Conservation (phyloP, 2,888 invertebrate species). For the Melipona beecheii region DNA sequence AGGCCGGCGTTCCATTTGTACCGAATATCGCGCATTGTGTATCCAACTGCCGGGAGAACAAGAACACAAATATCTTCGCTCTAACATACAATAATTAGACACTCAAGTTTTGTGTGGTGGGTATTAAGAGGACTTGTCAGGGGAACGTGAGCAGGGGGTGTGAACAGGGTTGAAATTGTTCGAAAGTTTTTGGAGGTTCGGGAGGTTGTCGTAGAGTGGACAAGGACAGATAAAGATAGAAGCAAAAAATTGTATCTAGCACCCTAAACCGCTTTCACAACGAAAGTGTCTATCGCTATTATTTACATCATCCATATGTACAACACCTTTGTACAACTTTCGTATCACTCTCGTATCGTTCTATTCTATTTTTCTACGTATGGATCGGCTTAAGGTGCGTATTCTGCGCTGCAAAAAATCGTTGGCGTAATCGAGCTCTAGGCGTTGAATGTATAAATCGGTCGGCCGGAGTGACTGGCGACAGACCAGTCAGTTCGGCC, state of each 20-base stretch:
- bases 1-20: constrained; percentile 98
- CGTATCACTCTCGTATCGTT: not conserved
- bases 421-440: constrained; percentile 30
- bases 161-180: not conserved
- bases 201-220: not conserved
- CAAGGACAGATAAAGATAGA: constrained; percentile 41
- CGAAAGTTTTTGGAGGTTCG: not conserved
- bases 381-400: constrained; percentile 48
- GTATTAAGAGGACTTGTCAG: constrained; percentile 15
- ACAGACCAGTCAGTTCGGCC: constrained; percentile 4
- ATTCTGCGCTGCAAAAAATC: constrained; percentile 32
- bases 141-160: not conserved
- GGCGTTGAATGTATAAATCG: constrained; percentile 12
- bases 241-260: constrained; percentile 58
- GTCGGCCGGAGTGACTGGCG: constrained; percentile 4
- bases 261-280: constrained; percentile 54
- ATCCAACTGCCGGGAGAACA: constrained; percentile 91
- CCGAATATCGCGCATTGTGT: constrained; percentile 98
- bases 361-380: not conserved
- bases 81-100: constrained; percentile 82
- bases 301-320: not conserved
- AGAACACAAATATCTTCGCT: constrained; percentile 84
- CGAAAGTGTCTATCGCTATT: not conserved
- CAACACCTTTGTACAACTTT: not conserved
- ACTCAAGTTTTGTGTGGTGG: constrained; percentile 63